Evolutionary conservation across 1,140 invertebrate genomes (phyloP), one percentile per base, ranked within the genome.

Genomic region (Hesperophylax magnus): DNA sequence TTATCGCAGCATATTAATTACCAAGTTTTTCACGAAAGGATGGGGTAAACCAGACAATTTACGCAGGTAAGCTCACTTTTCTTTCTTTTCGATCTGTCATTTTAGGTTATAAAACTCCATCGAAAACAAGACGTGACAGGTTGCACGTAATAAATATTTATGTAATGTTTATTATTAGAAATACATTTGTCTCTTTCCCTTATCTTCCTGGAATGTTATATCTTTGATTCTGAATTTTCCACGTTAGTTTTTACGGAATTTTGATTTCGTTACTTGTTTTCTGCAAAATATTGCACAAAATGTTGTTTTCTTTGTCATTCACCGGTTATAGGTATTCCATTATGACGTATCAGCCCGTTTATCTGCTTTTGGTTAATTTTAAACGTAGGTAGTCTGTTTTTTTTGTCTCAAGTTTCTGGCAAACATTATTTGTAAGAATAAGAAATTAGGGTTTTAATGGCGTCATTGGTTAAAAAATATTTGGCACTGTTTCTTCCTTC

Each of bases 21-120:
- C 96, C 1, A 97, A 97, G 88, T 98, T 99, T 88, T 99, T 99
- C 87, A 95, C 95, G 0, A 97, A 97, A 91, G 98, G 98, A 83
- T 99, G 98, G 98, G 98, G 98, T 8, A 94, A 95, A 85, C 96
- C 98, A 8, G 94, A 98, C 85, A 95, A 96, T 90, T 91, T 99
- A 52, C 94, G 95, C 89, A 95, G 94, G 97, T 98, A 91, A 60
- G 24, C 3, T 15, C 5, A 53, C 47, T 77, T 75, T 22, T 14
- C 3, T 15, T 11, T 31, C 47, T 77, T 75, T 22, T 14, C 27
- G 7, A 67, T 31, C 53, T 75, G 71, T 75, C 53, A 75, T 52
- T 53, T 22, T 8, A 75, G 63, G 27, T 67, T 67, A 67, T 39
- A 14, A 47, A 47, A 47, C 39, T 17, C 63, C 63, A 14, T 17